Base-by-base conservation (phyloP, 2,113 vertebrate genomes). In the Salminus brasiliensis region DNA sequence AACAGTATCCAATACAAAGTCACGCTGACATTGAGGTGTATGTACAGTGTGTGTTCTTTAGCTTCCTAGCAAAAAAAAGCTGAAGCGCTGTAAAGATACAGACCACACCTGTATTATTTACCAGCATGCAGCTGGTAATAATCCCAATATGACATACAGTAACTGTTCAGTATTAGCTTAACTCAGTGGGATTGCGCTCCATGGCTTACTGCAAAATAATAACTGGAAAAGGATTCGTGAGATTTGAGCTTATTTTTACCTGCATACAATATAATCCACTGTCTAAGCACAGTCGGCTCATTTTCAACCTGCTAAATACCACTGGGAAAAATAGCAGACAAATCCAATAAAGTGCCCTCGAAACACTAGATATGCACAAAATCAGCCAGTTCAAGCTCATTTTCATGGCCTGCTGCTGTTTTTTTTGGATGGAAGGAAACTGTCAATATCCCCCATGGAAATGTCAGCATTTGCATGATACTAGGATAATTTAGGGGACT, bases 381-480 rank as follows among this genome's bases (percentile, higher is more conserved):
- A 3, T 18, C 29, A 7, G 62, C 39, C 62, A 39, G 34, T 55
- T n/a, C 11, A 66, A 23, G 18, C 21, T 12, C 21, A 39, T 18
- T n/a, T n/a, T 2, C 25, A 57, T 11, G 23, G 2, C 4, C 60
- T 47, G 27, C 5, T 57, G 21, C 5, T 39, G 5, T 10, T 39
- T 72, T 73, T 59, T 45, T n/a, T 10, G 29, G 7, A 4, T 2
- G 13, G n/a, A 34, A 73, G 16, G 25, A 60, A 60, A 59, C 13
- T 39, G 23, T 66, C 32, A 66, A 66, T 66, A 66, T 39, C 39
- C 32, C 45, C 5, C 25, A 63, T 62, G 36, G 57, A 47, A 47
- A 74, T 63, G 39, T 62, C 9, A n/a, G 27, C 47, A 65, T 75
- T 75, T 75, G 59, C 73, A 75, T 75, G 12, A 75, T 65, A 63